Evolutionary conservation across 2,113 vertebrate species (phyloP).

Genomic region (Micronycteris hirsuta): DNA sequence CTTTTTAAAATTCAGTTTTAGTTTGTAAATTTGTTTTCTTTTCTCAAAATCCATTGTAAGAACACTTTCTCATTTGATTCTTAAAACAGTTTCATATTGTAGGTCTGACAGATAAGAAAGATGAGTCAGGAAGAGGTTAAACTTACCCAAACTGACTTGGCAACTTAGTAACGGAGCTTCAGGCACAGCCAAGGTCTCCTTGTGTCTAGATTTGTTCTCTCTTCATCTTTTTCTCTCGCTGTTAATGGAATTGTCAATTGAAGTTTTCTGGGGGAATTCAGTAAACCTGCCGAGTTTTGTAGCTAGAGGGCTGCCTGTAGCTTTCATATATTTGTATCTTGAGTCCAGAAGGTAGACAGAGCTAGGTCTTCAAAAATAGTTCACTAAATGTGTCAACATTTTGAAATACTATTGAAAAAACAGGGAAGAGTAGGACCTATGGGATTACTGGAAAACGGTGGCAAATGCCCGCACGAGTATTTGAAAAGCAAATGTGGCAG

Average conservation of each 20-base stretch:
- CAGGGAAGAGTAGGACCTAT: constrained; percentile 20
- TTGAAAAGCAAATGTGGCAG: constrained; percentile 39
- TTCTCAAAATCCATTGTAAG: neutral
- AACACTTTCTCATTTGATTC: neutral
- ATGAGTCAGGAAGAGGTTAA: constrained; percentile 10
- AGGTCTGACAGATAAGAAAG: neutral
- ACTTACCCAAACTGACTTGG: neutral
- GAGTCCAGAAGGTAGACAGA: constrained; percentile 57
- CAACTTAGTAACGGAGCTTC: neutral
- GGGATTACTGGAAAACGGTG: constrained; percentile 38
- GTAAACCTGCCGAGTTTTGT: constrained; percentile 55
- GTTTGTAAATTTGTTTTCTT: neutral
- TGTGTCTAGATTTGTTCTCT: neutral
- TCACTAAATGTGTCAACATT: constrained; percentile 63
- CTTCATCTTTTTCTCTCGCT: neutral
- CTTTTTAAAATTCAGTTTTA: neutral
- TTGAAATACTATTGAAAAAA: constrained; percentile 61
- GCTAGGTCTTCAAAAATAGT: constrained; percentile 59
- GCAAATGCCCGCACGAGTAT: constrained; percentile 38
- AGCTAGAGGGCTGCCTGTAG: constrained; percentile 29
- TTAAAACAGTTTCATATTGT: neutral
- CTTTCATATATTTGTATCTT: constrained; percentile 45
- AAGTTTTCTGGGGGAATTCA: constrained; percentile 60
- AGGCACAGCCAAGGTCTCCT: neutral
- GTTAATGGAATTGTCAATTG: constrained; percentile 23